Conservation (phyloP, 2,888 invertebrate genomes). For the Trichogramma dendrolimi region DNA sequence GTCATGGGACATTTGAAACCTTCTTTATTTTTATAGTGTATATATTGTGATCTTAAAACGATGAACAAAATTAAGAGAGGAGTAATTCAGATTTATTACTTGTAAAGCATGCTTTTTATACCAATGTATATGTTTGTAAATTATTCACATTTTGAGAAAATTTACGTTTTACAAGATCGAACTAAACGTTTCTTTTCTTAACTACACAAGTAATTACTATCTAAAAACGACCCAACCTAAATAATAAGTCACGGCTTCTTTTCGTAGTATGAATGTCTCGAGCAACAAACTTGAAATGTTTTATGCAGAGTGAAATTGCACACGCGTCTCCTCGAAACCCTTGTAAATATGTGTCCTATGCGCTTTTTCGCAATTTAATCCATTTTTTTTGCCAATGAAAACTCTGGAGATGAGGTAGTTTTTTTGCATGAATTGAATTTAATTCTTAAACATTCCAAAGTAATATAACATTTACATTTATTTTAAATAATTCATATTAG, state of each 20-base stretch:
- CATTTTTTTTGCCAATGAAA: neutral
- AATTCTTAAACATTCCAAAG: too few relatives aligned
- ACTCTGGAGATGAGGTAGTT: neutral
- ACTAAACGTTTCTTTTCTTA: neutral
- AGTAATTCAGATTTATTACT: neutral
- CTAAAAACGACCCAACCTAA: slow-evolving; percentile 6
- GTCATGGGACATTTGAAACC: neutral
- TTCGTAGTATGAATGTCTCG: neutral
- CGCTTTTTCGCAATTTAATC: neutral
- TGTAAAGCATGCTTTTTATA: neutral
- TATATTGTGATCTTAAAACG: too few relatives aligned
- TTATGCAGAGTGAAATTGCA: slow-evolving; percentile 41
- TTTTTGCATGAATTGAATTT: slow-evolving; percentile 8
- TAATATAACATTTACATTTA: slow-evolving; percentile 8
- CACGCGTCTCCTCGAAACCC: slow-evolving; percentile 8
- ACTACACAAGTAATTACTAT: neutral
- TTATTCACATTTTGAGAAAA: neutral
- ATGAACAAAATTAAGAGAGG: too few relatives aligned
- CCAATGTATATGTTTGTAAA: neutral
- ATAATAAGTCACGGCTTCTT: slow-evolving; percentile 15
- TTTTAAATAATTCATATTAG: neutral
- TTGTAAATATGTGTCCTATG: slow-evolving; percentile 1
- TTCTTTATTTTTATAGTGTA: neutral
- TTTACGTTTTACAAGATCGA: neutral
- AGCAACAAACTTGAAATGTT: slow-evolving; percentile 1